Base-by-base conservation (phyloP, 1,140 invertebrate species). In the Andrena cerasifolii region DNA sequence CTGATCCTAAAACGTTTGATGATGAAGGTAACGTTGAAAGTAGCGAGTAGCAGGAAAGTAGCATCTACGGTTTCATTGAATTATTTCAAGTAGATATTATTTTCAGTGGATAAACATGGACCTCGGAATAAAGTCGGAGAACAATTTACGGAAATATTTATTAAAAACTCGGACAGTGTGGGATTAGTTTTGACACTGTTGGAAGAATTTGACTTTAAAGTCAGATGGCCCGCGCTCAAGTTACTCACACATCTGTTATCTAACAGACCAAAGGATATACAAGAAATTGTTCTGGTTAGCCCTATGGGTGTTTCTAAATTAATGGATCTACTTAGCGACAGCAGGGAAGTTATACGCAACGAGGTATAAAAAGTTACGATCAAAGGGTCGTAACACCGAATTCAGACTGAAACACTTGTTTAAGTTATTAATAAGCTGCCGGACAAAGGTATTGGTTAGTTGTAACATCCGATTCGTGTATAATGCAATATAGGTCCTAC, bases 111-210 rank as follows among this genome's bases (percentile, higher is more conserved):
- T 33, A 93, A 94, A 56, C 86, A 91, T 72, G 89, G 89, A 71
- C 76, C 87, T 28, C 83, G 89, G 1, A 87, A 80, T 61, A 92
- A 92, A 76, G 90, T 96, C 61, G 98, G 99, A 12, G 97, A 97
- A 89, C 98, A 99, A 89, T 99, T 99, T 89, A 99, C 99, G 6
- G 99, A 99, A 94, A 99, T 99, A 94, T 99, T 99, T 89, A 96
- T 99, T 8, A 99, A 99, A 92, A 96, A 97, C 83, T 93, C 95
- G 18, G 97, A 98, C 77, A 98, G 98, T 92, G 95, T 99, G 21
- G 94, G 95, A 59, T 90, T 98, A 14, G 93, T 99, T 3, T 92
- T 99, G 75, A 95, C 96, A 56, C 95, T 99, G 62, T 91, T 99
- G n/a, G 98, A 99, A 89, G 98, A 99, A 90, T 99, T 97, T 93